Evolutionary conservation across 2,113 vertebrate genomes (phyloP).

Genomic region (Butorides virescens): DNA sequence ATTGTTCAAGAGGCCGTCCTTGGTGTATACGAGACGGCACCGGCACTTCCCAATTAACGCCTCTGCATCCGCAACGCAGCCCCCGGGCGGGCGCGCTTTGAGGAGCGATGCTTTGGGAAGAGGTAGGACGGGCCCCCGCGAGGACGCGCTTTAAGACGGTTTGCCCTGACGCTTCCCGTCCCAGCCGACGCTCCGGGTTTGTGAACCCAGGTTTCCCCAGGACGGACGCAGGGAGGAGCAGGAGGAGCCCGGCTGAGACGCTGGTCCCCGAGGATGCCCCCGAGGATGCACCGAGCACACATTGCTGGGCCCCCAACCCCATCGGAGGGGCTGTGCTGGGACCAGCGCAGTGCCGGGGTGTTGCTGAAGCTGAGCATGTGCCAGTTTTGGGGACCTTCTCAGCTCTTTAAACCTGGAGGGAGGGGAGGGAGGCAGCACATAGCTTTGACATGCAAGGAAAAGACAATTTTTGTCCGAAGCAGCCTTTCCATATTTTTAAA

Average conservation of each 20-base stretch:
- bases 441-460: neutral
- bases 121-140: neutral
- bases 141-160: neutral
- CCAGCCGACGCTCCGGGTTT: neutral
- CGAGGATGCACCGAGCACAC: accelerated
- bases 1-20: neutral
- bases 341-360: neutral
- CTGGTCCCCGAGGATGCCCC: accelerated
- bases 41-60: neutral
- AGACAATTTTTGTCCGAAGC: neutral
- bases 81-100: neutral
- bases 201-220: neutral
- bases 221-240: neutral
- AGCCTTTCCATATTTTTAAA: neutral
- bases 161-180: neutral
- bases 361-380: accelerated
- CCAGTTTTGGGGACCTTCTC: neutral
- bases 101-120: neutral
- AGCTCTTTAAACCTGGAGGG: neutral
- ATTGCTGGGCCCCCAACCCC: neutral
- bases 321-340: neutral
- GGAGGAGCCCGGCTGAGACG: accelerated
- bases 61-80: neutral
- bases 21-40: accelerated
- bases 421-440: neutral